phyloP scores from a whole-genome alignment of 2,113 vertebrate species.

The Rattus rattus region DNA sequence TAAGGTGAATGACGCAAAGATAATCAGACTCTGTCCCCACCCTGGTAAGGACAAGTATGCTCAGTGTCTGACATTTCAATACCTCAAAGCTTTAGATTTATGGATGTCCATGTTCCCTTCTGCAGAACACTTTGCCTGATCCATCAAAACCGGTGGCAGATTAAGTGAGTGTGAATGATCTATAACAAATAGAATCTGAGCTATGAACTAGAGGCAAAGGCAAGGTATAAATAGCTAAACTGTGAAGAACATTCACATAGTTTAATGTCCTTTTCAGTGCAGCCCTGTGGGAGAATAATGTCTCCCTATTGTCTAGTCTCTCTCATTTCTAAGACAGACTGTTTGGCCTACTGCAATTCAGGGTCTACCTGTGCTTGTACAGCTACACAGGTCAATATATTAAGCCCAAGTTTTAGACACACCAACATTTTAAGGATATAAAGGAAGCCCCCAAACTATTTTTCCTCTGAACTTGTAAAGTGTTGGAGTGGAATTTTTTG shows the following conservation, averaged over 20 bases:
- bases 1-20: neutral
- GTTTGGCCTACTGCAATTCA: neutral
- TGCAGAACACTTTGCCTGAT: slow-evolving; percentile 48
- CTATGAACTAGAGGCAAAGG: slow-evolving; percentile 14
- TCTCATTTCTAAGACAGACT: neutral
- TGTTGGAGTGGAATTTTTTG: neutral
- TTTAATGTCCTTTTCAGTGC: neutral
- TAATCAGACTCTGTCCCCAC: neutral
- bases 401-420: neutral
- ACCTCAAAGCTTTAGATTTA: slow-evolving; percentile 46
- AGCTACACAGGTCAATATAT: neutral
- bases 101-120: slow-evolving; percentile 31
- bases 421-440: neutral
- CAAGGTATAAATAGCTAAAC: slow-evolving; percentile 36
- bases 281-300: neutral
- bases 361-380: neutral
- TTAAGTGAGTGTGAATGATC: slow-evolving; percentile 63
- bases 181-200: slow-evolving; percentile 10
- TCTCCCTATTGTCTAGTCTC: neutral
- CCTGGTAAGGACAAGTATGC: neutral
- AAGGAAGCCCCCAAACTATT: neutral
- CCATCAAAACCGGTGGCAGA: slow-evolving; percentile 44
- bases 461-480: neutral
- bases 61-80: slow-evolving; percentile 11
- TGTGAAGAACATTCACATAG: slow-evolving; percentile 21